Base-by-base conservation (phyloP, 2,888 invertebrate genomes). In the Dendrolimus houi region DNA sequence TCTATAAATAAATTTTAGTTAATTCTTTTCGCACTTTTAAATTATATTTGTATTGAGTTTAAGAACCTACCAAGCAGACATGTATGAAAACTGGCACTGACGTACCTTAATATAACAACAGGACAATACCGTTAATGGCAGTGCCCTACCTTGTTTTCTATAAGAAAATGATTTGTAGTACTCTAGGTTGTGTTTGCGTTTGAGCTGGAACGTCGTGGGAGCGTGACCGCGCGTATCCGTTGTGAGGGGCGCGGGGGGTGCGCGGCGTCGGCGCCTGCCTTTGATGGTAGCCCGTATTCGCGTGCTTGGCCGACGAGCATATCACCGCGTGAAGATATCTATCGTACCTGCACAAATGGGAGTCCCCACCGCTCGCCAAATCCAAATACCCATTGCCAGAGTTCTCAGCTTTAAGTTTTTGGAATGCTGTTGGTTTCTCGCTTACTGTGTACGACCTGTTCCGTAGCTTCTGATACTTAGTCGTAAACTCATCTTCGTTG, bases 241-340 rank as follows among this genome's bases (percentile, higher is more conserved):
- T 62, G 47, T 76, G 79, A 9, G 74, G 56, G 2, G 68, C 65
- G 29, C 71, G 68, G 29, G 70, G 68, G 55, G 77, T 74, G 55
- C 73, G 71, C 17, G 74, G 71, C 9, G 75, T 63, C 55, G 74
- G 82, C 55, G 70, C 65, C 54, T 85, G 87, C 65, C 87, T 85
- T 64, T 87, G 87, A 66, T 91, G 91, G 66, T 82, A 87, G 52
- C 91, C 91, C 1, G 87, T 83, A 60, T 90, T 80, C 1, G 89
- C 89, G 63, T 91, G 91, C 12, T 84, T 77, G 8, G 91, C 84
- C 1, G 91, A 90, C 17, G 92, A 90, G 69, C 93, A 93, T 62
- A 93, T 93, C 54, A 93, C 93, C 54, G 93, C 93, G 72, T 93
- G 93, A 58, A 93, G 76, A 74, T 93, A 93, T 59, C 93, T 89